phyloP scores from a whole-genome alignment of 2,113 vertebrate species.

The Promerops cafer region DNA sequence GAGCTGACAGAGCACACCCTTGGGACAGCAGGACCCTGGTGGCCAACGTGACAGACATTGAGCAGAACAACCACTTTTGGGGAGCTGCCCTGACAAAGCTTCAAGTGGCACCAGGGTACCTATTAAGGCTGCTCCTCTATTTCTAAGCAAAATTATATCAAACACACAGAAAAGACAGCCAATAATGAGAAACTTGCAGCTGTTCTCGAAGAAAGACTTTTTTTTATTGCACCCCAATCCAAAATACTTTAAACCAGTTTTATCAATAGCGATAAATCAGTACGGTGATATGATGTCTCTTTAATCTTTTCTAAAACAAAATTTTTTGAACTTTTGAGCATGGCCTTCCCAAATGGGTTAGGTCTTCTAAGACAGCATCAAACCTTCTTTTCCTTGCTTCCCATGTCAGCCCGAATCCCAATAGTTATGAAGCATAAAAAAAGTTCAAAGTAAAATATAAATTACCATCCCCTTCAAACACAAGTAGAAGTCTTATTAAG shows the following conservation, averaged over 20 bases:
- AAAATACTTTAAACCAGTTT: conserved; percentile 72
- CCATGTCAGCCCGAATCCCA: conserved; percentile 76
- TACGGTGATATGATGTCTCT: conserved; percentile 67
- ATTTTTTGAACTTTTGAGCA: conserved; percentile 76
- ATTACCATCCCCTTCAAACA: conserved; percentile 76
- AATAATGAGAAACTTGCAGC: conserved; percentile 66
- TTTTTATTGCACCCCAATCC: conserved; percentile 67
- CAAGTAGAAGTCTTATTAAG: conserved; percentile 82
- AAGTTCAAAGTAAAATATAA: conserved; percentile 79
- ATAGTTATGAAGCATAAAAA: conserved; percentile 80
- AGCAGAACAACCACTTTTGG: conserved; percentile 27
- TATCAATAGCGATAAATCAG: conserved; percentile 74
- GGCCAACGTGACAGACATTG: background rate
- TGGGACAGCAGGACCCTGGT: background rate
- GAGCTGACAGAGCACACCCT: background rate
- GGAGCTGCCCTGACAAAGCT: conserved; percentile 54
- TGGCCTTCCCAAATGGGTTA: conserved; percentile 77
- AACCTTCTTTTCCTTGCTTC: conserved; percentile 79
- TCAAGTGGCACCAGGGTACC: conserved; percentile 45
- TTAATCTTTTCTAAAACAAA: conserved; percentile 78
- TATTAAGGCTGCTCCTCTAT: conserved; percentile 50
- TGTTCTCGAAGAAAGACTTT: conserved; percentile 64
- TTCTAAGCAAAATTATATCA: conserved; percentile 62
- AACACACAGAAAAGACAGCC: conserved; percentile 50
- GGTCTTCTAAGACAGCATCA: conserved; percentile 80